Base-by-base conservation (phyloP, 2,797 vertebrate genomes). In the Rhyacichthys aspro region DNA sequence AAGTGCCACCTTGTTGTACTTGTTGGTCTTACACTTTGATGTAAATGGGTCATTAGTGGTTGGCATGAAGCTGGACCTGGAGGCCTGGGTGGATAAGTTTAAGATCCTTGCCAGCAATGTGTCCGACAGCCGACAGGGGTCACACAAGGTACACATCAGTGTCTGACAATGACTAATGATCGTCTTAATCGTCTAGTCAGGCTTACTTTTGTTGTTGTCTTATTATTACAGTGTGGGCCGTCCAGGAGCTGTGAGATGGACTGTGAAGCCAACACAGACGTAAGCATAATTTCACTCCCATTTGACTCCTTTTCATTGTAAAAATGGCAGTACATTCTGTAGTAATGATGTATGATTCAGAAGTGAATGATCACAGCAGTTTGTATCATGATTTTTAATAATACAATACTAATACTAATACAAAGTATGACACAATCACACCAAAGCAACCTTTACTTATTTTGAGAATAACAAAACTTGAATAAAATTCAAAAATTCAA, bases 41-140 rank as follows among this genome's bases (percentile, higher is more conserved):
- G 38, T 62, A 59, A 45, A 19, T 65, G 3, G 64, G 57, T 12
- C 50, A 10, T 44, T 74, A 99, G 98, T 99, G 89, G 96, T 99
- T 5, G 98, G 98, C 2, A 96, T 98, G 79, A 98, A 99, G 83
- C 89, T 99, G 82, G 97, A 99, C 85, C 84, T 98, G 82, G 98
- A 98, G 74, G 95, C 97, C 9, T 99, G 98, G 98, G 94, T 98
- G 9, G 96, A 98, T 87, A 99, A 99, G 88, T 99, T 99, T 82
- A 99, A 99, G 89, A 96, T 99, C 86, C 90, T 99, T 65, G 98
- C 98, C 17, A 99, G 96, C 88, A 99, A 99, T 32, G 94, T 96
- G 67, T 98, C 98, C 0, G 95, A 98, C 83, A 93, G 91, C 14
- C 94, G 95, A 67, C 96, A 96, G 61, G 91, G 93, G 1, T 69